Conservation (phyloP, 2,797 vertebrate genomes). For the Margarornis squamiger region DNA sequence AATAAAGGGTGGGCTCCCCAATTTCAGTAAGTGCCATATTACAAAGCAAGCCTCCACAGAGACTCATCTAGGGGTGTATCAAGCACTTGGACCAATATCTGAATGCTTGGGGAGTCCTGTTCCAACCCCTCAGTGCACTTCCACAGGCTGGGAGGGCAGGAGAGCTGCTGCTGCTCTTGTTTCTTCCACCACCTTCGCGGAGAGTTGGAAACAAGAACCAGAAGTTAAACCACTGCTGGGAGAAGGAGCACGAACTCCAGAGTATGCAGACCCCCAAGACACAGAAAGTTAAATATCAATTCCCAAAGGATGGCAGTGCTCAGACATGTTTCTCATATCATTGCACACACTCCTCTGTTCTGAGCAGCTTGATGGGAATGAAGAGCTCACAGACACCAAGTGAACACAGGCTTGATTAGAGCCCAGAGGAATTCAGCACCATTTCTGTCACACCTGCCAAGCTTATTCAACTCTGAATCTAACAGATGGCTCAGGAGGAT, state of each 20-base stretch:
- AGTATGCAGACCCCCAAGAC: background rate
- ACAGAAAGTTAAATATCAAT: rapidly evolving
- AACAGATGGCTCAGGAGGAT: background rate
- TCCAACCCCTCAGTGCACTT: background rate
- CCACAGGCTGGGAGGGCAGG: background rate
- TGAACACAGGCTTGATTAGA: background rate
- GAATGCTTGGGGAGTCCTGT: background rate
- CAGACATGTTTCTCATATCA: background rate
- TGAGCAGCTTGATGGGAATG: background rate
- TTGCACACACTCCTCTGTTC: background rate
- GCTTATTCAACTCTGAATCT: background rate
- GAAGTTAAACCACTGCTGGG: background rate
- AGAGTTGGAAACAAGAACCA: background rate
- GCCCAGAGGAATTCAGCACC: background rate
- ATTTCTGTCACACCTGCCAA: background rate
- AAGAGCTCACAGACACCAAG: background rate
- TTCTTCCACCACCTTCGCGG: background rate
- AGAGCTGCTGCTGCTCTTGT: background rate
- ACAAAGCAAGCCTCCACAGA: background rate
- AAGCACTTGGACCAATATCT: background rate
- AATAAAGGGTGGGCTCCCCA: background rate
- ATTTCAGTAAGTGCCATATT: rapidly evolving
- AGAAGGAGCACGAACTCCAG: background rate
- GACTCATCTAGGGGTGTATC: background rate
- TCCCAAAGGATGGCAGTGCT: background rate